A percentile compares a stretch with the other conserved stretches of the same genome.
Conservation (phyloP, 2,888 invertebrate genomes). For the Brachyopa scutellaris region DNA sequence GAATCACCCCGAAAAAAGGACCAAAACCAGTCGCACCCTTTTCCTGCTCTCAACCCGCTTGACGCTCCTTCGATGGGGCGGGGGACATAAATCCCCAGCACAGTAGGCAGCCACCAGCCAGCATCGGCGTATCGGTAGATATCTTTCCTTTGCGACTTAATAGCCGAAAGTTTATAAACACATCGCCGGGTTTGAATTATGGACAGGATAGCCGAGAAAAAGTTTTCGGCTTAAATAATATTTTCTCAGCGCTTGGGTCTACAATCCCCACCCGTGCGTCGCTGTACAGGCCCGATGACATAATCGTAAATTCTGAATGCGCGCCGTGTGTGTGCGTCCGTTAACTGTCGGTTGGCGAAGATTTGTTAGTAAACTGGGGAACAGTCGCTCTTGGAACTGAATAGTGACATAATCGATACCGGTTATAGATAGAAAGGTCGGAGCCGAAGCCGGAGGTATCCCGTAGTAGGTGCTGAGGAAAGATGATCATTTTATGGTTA, state of each 20-base stretch:
- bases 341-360: conserved; percentile 32
- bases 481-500: conserved; percentile 60
- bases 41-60: conserved; percentile 15
- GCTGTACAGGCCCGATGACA: conserved; percentile 24
- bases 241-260: conserved; percentile 21
- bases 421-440: neutral
- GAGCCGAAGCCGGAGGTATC: neutral
- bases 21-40: conserved; percentile 36
- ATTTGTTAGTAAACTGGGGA: neutral
- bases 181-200: conserved; percentile 68
- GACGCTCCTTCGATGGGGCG: too few relatives aligned
- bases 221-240: conserved; percentile 61
- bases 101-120: conserved; percentile 29
- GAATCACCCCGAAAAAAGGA: conserved; percentile 42
- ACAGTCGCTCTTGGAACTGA: neutral
- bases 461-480: neutral
- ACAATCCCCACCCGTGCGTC: neutral
- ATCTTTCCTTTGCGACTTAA: conserved; percentile 61
- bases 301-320: conserved; percentile 50
- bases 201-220: conserved; percentile 53
- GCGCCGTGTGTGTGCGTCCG: conserved; percentile 33
- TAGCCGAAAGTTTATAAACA: conserved; percentile 70
- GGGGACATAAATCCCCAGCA: conserved; percentile 61
- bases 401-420: conserved; percentile 33
- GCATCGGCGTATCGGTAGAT: conserved; percentile 15